phyloP scores from a whole-genome alignment of 2,113 vertebrate genomes.

The Maccullochella peelii region DNA sequence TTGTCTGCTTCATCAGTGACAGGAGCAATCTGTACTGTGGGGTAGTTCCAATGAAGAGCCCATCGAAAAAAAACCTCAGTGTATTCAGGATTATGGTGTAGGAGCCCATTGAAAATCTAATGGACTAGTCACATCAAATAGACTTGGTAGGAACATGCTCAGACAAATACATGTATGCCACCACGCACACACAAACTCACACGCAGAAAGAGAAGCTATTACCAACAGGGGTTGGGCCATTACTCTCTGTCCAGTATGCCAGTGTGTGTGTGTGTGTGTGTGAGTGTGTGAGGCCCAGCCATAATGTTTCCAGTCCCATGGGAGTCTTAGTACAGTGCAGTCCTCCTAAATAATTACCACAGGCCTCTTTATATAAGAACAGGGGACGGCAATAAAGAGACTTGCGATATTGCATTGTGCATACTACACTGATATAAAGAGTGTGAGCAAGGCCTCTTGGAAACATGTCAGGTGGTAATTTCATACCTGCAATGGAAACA shows the following conservation, averaged over 20 bases:
- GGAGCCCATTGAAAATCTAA: constrained; percentile 80
- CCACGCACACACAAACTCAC: constrained; percentile 34
- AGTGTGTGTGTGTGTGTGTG: constrained; percentile 51
- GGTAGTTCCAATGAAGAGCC: constrained; percentile 74
- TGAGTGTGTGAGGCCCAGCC: constrained; percentile 22
- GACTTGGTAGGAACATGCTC: constrained; percentile 68
- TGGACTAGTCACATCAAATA: constrained; percentile 81
- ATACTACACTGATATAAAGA: constrained; percentile 16
- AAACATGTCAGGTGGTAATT: constrained; percentile 43
- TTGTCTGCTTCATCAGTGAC: constrained; percentile 78
- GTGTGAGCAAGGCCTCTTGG: background rate
- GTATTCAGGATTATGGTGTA: constrained; percentile 76
- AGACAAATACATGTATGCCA: constrained; percentile 61
- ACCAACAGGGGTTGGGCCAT: constrained; percentile 76
- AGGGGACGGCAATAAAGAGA: constrained; percentile 65
- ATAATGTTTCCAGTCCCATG: constrained; percentile 69
- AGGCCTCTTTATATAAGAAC: constrained; percentile 60
- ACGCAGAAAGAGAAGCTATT: constrained; percentile 74
- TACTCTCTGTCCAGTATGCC: constrained; percentile 80
- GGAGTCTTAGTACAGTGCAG: constrained; percentile 57
- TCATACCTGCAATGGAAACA: constrained; percentile 34
- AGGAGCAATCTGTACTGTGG: constrained; percentile 74
- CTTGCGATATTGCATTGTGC: constrained; percentile 51
- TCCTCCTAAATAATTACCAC: constrained; percentile 69
- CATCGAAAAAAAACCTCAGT: constrained; percentile 32